Evolutionary conservation across 2,113 vertebrate species (phyloP), one percentile per base, ranked within the genome.

Genomic region (Haliaeetus leucogaster): DNA sequence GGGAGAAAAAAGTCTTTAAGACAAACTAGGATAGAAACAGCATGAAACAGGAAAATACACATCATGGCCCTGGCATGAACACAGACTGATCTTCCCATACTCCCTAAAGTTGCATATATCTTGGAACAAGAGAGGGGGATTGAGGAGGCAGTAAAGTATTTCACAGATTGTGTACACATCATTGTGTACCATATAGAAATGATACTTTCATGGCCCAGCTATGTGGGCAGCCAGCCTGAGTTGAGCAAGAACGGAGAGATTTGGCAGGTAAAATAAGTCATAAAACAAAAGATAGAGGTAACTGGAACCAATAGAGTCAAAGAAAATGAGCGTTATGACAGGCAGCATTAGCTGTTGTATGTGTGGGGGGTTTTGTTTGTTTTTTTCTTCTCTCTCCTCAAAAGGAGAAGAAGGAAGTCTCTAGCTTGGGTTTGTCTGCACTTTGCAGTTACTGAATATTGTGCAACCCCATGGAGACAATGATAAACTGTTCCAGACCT

Each of bases 311-410:
- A 70, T 59, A 78, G 4, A 55, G 36, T 2, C 32, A 56, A 59
- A 72, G 25, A 71, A 66, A 67, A 76, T 58, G 36, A 81, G 32
- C 4, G 7, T 7, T 38, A 10, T 25, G 21, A 68, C 10, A 68
- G 36, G 12, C 23, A 68, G 9, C 12, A 13, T 16, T 89, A 61
- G 47, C 30, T 65, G 43, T 48, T 72, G 3, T 32, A 61, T 5
- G 6, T 19, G 9, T 1, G 3, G 7, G 10, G 0, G 3, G 20
- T 17, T 20, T 25, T 23, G 5, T 27, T 76, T 23, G 16, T 30
- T 58, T 79, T 86, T 71, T 40, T 11, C 4, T 45, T 30, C 52
- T 58, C 4, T 70, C 25, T 63, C 21, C 55, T 48, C 15, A 40
- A 8, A 55, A 45, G 13, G 10, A 87, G 21, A 34, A 34, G 40